Evolutionary conservation across 2,113 vertebrate species (phyloP).

Genomic region (Mesembrinibis cayennensis): DNA sequence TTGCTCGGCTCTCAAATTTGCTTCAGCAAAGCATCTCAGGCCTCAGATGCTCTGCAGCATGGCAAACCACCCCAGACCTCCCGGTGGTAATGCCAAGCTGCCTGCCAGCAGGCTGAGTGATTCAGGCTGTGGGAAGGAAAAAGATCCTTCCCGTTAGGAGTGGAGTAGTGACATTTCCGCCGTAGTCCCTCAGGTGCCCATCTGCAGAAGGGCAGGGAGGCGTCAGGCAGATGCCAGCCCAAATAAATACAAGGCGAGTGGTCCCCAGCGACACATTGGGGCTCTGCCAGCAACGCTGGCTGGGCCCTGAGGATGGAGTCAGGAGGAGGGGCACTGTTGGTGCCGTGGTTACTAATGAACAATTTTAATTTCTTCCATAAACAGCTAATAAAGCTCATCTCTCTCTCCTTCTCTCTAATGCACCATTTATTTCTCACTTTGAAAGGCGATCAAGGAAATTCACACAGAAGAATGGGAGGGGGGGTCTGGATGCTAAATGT

Average conservation of each 20-base stretch:
- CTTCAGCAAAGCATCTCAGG: not conserved
- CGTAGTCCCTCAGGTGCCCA: not conserved
- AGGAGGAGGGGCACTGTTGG: not conserved
- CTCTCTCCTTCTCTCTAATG: conserved; percentile 39
- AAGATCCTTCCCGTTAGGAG: not conserved
- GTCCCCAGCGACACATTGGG: not conserved
- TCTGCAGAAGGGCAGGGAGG: conserved; percentile 40
- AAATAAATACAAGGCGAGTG: not conserved
- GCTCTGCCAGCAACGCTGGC: not conserved
- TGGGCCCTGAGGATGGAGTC: not conserved
- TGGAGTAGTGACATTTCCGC: conserved; percentile 9
- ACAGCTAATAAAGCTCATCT: conserved; percentile 63
- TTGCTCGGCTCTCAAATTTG: not conserved
- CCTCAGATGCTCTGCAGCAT: not conserved
- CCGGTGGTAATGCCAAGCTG: not conserved
- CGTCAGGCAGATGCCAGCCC: conserved; percentile 9
- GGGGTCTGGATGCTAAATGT: conserved; percentile 35
- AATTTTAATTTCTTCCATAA: conserved; percentile 61
- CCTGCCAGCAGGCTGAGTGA: not conserved
- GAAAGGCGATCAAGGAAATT: conserved; percentile 33
- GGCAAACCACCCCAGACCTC: not conserved
- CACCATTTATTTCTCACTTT: conserved; percentile 35
- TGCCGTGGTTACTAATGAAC: conserved; percentile 37
- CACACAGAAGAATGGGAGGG: not conserved
- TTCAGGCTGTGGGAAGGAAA: not conserved